Conservation (phyloP, 2,888 invertebrate genomes). For the Drosophila picticornis region DNA sequence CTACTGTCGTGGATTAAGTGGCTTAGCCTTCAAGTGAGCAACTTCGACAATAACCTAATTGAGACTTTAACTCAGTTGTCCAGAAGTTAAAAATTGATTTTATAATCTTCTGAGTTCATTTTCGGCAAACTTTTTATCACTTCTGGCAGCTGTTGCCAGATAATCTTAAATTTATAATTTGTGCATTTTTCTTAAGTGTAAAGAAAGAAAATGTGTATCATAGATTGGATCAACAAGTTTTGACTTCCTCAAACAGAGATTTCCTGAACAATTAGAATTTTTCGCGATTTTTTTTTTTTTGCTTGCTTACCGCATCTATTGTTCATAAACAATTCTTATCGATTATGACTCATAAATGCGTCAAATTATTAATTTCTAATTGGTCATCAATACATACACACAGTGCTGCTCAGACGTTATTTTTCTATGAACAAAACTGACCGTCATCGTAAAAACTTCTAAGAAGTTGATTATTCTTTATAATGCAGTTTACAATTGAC, state of each 20-base stretch:
- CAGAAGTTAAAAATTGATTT: background rate
- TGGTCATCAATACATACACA: slow-evolving; percentile 38
- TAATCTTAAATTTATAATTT: slow-evolving; percentile 9
- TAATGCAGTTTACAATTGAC: background rate
- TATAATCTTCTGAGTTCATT: background rate
- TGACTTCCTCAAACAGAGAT: slow-evolving; percentile 18
- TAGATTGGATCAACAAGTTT: slow-evolving; percentile 27
- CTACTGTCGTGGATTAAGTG: slow-evolving; percentile 12
- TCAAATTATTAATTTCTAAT: slow-evolving; percentile 54
- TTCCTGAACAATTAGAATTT: background rate
- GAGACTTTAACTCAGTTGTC: slow-evolving; percentile 3
- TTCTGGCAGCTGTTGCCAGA: background rate
- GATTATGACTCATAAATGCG: slow-evolving; percentile 63
- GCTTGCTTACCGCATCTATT: slow-evolving; percentile 11
- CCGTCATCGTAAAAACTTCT: background rate
- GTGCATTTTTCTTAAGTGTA: slow-evolving; percentile 4
- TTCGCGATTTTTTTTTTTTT: slow-evolving; percentile 3
- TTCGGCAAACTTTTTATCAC: slow-evolving; percentile 2
- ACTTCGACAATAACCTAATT: slow-evolving; percentile 3
- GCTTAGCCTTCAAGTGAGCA: slow-evolving; percentile 12
- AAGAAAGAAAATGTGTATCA: slow-evolving; percentile 12
- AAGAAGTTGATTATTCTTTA: background rate
- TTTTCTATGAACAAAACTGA: background rate
- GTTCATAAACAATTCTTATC: slow-evolving; percentile 44
- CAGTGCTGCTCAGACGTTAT: slow-evolving; percentile 5